Conservation (phyloP, 1,140 invertebrate species). For the Amyelois transitella region DNA sequence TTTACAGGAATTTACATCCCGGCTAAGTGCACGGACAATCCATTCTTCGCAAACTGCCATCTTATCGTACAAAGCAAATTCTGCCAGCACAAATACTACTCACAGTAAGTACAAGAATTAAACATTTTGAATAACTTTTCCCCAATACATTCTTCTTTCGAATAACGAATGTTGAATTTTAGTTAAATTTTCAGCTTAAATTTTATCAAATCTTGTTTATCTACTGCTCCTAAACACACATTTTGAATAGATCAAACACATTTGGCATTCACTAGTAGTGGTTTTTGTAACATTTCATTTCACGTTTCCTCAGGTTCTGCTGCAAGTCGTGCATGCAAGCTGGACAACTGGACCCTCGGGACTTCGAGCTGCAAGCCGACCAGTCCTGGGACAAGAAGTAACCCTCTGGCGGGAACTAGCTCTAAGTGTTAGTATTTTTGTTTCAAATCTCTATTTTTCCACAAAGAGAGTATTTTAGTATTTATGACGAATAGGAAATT, state of each 20-base stretch:
- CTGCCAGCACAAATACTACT: slow-evolving; percentile 91
- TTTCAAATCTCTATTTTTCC: not conserved
- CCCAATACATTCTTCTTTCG: not conserved
- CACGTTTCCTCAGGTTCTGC: slow-evolving; percentile 81
- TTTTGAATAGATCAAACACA: no score
- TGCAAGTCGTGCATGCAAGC: slow-evolving; percentile 92
- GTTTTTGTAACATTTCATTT: no score
- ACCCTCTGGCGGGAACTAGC: not conserved
- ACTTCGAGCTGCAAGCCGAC: slow-evolving; percentile 36
- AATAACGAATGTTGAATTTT: not conserved
- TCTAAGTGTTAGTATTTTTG: not conserved
- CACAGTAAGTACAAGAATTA: slow-evolving; percentile 62
- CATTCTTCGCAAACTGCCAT: slow-evolving; percentile 91
- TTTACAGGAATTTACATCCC: slow-evolving; percentile 76
- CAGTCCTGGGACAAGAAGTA: slow-evolving; percentile 31
- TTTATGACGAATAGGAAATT: not conserved
- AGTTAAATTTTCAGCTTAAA: no score
- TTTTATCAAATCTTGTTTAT: no score
- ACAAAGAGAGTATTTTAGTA: not conserved
- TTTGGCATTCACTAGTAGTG: no score
- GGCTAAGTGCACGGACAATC: slow-evolving; percentile 88
- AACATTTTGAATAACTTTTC: not conserved
- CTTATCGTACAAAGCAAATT: slow-evolving; percentile 88
- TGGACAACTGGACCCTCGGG: slow-evolving; percentile 78
- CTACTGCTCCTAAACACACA: no score